Base-by-base conservation (phyloP, 1,140 invertebrate genomes). In the Thaumatotibia leucotreta region DNA sequence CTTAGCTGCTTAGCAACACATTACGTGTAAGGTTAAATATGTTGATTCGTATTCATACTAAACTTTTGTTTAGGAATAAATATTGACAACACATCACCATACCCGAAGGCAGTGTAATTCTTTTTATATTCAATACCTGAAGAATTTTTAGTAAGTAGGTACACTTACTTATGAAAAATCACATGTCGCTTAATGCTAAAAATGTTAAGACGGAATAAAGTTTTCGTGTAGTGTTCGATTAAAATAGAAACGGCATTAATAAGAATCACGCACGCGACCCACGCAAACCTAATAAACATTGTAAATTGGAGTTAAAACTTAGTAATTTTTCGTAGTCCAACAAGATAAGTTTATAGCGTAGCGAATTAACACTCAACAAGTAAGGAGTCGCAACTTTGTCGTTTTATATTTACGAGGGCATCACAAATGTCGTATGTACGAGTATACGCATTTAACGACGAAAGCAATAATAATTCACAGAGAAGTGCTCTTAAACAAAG, bases 191-290 rank as follows among this genome's bases (percentile, higher is more conserved):
- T 54, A 24, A 58, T 58, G 27, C 23, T 14, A 45, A n/a, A 58
- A 31, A 10, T 14, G n/a, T 31, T 58, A 58, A 58, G 8, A 14
- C 52, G 22, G 52, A 58, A 24, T 58, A 58, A 29, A 24, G 23
- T 29, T 58, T 54, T 58, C 52, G 52, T 31, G 52, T 14, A 58
- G 52, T 31, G 52, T 58, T 58, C 23, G 24, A 29, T 58, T 58
- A 58, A 58, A 58, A 58, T 58, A 58, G 52, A 58, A 58, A 58
- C 27, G 29, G 20, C 23, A 29, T 58, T 58, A 58, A 58, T 58
- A 58, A 27, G 52, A n/a, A 27, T n/a, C 50, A 27, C 23, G 24
- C 52, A 58, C 27, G 52, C 27, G 11, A 58, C 52, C 11, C 52
- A 58, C n/a, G 14, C 52, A 11, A 24, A 17, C 23, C 24, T 58